Base-by-base conservation (phyloP, 2,888 invertebrate genomes). In the Lochmaea crataegi region DNA sequence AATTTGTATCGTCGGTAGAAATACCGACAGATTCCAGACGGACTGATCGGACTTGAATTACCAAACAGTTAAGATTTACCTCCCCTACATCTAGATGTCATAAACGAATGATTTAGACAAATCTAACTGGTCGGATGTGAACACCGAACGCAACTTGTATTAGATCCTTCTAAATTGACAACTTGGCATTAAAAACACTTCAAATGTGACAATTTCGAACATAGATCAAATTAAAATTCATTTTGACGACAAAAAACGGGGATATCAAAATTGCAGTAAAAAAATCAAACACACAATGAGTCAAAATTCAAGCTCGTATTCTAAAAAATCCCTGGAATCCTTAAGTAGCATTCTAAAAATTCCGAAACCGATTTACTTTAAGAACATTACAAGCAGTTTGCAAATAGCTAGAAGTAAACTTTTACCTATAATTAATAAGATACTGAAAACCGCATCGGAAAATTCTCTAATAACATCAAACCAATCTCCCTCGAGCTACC, bases 401-500 rank as follows among this genome's bases (percentile, higher is more conserved):
- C 65, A 76, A 53, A 32, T 74, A 60, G 77, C 77, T 9, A 73
- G 68, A 45, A 68, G 71, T 32, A 77, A 77, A 64, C 68, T 77
- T 22, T 61, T 66, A n/a, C 72, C 75, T 26, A 64, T 77, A 14
- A 75, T 77, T 2, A 72, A 75, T 26, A 58, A 74, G 58, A 64
- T 77, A 16, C 68, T 77, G 53, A 68, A 73, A 68, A 75, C 68
- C 1, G 72, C 69, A 2, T 67, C 65, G 11, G 69, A 60, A 22
- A 70, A 67, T 64, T 60, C 71, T 11, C n/a, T 51, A 0, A 11
- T 41, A 63, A 12, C 38, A 16, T 41, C 56, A 0, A 65, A 68
- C 12, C 57, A 68, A n/a, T 14, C 56, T 42, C 26, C 26, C 32
- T 68, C 45, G 42, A 53, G 75, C 14, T 73, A 72, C 18, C 71